Percentiles rank a stretch among this genome's conserved stretches.
Conservation (phyloP, 2,113 vertebrate species). For the Alligator mississippiensis region DNA sequence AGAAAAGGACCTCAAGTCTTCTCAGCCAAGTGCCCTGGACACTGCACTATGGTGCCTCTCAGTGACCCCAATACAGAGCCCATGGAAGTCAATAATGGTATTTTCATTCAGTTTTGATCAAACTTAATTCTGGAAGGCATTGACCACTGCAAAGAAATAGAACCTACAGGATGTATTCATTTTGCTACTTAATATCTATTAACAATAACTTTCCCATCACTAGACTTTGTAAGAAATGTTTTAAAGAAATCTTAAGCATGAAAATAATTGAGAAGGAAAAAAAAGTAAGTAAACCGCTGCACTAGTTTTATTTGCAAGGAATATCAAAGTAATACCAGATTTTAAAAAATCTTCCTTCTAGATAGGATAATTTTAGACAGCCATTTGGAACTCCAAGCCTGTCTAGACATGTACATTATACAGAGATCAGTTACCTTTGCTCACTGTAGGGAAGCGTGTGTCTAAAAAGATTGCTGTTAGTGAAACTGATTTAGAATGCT, state of each 20-base stretch:
- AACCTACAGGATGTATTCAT: background rate
- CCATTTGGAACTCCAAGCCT: slow-evolving; percentile 80
- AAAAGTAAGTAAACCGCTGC: background rate
- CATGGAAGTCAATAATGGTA: background rate
- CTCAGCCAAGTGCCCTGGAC: background rate
- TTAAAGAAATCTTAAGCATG: background rate
- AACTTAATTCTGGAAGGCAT: background rate
- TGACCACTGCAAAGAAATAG: background rate
- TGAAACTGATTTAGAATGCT: slow-evolving; percentile 63
- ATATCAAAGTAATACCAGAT: slow-evolving; percentile 51
- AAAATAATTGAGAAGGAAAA: background rate
- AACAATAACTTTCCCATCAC: background rate
- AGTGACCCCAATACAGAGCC: background rate
- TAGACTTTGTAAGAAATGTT: background rate
- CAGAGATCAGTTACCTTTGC: slow-evolving; percentile 86
- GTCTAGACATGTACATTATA: slow-evolving; percentile 75
- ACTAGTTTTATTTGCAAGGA: slow-evolving; percentile 20
- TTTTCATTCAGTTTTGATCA: background rate
- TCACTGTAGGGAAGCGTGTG: slow-evolving; percentile 84
- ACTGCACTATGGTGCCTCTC: background rate
- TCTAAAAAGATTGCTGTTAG: slow-evolving; percentile 82
- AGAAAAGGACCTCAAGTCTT: background rate
- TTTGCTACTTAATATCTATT: background rate
- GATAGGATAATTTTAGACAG: slow-evolving; percentile 86
- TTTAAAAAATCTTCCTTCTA: slow-evolving; percentile 66